Conservation (phyloP, 1,140 invertebrate species). For the Sycophaga agraensis region DNA sequence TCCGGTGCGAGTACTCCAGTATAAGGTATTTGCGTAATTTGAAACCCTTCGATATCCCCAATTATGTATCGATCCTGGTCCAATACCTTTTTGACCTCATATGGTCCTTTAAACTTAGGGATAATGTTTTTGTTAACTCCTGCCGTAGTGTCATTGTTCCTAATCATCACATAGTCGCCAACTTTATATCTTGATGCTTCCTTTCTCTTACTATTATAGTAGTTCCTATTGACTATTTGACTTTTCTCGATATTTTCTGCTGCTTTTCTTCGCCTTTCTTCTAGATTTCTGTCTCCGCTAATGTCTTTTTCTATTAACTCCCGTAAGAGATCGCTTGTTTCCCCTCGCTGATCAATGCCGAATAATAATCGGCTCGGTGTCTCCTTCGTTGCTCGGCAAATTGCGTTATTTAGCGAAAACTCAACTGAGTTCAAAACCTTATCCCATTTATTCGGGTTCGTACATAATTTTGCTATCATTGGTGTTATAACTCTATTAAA, state of each 20-base stretch:
- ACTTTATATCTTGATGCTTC: background rate
- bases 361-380: too few relatives aligned
- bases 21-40: conserved; percentile 8
- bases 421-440: conserved; percentile 28
- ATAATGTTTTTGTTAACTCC: conserved; percentile 7
- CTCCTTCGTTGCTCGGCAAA: too few relatives aligned
- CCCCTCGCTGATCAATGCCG: too few relatives aligned
- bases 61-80: conserved; percentile 14
- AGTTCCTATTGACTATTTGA: conserved; percentile 1
- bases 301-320: too few relatives aligned
- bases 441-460: conserved; percentile 30
- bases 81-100: too few relatives aligned
- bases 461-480: conserved; percentile 32
- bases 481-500: conserved; percentile 31
- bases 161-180: conserved; percentile 12
- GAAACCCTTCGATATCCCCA: conserved; percentile 14
- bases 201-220: conserved; percentile 16
- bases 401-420: conserved; percentile 37
- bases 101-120: conserved; percentile 11
- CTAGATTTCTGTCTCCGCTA: too few relatives aligned
- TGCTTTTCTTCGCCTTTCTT: too few relatives aligned
- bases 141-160: conserved; percentile 8
- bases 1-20: background rate
- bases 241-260: background rate
- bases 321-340: too few relatives aligned